A percentile compares a stretch with the other conserved stretches of the same genome.
Evolutionary conservation across 2,797 vertebrate genomes (phyloP).

Genomic region (Macropus fuliginosus): DNA sequence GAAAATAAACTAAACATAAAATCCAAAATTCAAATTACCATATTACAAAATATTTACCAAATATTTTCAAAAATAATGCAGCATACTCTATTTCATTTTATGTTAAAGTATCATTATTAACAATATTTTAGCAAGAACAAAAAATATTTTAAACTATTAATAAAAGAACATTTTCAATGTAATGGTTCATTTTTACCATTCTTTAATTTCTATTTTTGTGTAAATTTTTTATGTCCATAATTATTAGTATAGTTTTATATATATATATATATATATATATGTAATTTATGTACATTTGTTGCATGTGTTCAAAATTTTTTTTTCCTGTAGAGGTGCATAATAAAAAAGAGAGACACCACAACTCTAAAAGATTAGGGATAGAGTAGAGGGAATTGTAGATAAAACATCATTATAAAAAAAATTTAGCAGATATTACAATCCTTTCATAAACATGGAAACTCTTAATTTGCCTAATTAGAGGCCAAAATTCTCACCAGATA

Average conservation of each 20-base stretch:
- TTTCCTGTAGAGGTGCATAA: neutral
- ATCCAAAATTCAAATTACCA: neutral
- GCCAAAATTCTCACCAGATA: constrained; percentile 49
- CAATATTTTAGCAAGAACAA: neutral
- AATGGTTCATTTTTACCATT: neutral
- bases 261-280: neutral
- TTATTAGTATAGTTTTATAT: neutral
- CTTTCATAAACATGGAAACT: constrained; percentile 49
- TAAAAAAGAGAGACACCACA: constrained; percentile 11
- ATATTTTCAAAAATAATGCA: neutral
- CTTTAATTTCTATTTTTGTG: neutral
- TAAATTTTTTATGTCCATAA: neutral
- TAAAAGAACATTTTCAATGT: neutral
- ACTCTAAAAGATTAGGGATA: neutral
- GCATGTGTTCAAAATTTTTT: neutral
- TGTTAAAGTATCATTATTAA: neutral
- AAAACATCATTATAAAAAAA: constrained; percentile 39
- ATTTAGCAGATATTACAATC: constrained; percentile 42
- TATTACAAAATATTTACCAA: neutral
- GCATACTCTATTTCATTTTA: neutral
- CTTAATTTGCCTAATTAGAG: constrained; percentile 19
- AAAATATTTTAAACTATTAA: neutral
- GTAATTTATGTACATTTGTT: neutral
- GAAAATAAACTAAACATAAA: neutral
- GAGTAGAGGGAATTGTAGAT: constrained; percentile 34